phyloP scores from a whole-genome alignment of 2,113 vertebrate species.

The Paradoxurus hermaphroditus region DNA sequence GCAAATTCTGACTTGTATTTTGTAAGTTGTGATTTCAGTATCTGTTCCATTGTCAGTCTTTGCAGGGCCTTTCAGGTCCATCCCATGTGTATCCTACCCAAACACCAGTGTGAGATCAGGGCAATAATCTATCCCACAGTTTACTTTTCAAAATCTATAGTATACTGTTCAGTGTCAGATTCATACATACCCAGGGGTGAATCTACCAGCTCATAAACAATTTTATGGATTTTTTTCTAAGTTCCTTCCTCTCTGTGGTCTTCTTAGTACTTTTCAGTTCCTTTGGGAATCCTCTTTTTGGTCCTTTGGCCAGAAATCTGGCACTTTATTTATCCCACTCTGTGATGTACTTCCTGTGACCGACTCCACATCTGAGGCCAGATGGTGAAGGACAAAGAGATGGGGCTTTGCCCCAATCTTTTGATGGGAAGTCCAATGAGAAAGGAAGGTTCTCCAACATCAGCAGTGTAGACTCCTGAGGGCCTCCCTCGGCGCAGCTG shows the following conservation, averaged over 20 bases:
- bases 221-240: background rate
- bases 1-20: background rate
- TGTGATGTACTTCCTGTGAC: background rate
- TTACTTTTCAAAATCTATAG: background rate
- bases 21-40: background rate
- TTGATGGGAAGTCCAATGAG: background rate
- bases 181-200: background rate
- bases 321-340: background rate
- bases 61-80: background rate
- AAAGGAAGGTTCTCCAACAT: background rate
- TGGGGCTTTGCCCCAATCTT: background rate
- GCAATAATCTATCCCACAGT: background rate
- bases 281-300: background rate
- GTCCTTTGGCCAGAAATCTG: background rate
- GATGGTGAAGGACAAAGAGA: background rate
- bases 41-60: background rate
- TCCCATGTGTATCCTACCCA: background rate
- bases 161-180: background rate
- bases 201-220: background rate
- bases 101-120: background rate
- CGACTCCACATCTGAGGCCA: background rate
- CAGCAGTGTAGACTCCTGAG: background rate
- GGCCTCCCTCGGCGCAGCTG: background rate
- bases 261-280: background rate
- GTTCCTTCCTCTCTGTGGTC: background rate